phyloP scores from a whole-genome alignment of 2,113 vertebrate species.

The Pygoscelis antarcticus region DNA sequence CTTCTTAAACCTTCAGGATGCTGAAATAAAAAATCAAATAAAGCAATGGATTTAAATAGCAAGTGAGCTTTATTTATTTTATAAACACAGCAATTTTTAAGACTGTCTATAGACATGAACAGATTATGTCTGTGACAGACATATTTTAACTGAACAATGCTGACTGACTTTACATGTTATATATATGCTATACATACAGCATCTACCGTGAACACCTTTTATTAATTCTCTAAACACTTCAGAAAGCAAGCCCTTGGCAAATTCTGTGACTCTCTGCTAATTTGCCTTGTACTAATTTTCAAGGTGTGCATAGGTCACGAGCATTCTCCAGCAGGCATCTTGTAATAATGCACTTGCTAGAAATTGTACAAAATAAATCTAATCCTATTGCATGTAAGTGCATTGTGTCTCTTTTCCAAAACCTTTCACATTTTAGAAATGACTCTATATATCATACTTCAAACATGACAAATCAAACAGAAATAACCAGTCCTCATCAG shows the following conservation, averaged over 20 bases:
- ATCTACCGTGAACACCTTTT: neutral
- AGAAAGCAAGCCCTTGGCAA: conserved; percentile 21
- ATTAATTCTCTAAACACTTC: neutral
- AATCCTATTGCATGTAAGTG: neutral
- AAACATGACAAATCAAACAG: neutral
- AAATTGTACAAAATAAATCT: neutral
- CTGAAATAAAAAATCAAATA: neutral
- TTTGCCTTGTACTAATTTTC: conserved; percentile 56
- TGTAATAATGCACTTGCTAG: neutral
- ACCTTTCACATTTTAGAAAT: neutral
- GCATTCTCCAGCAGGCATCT: neutral
- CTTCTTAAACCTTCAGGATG: neutral
- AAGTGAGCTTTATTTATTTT: neutral
- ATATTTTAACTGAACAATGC: neutral
- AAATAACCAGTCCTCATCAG: neutral
- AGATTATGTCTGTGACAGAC: neutral
- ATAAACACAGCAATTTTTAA: neutral
- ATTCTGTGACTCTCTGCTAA: conserved; percentile 8
- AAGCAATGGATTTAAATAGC: neutral
- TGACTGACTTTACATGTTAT: neutral
- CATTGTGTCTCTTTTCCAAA: neutral
- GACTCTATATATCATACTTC: neutral
- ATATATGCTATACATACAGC: neutral
- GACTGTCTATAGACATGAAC: neutral
- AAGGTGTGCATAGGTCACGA: neutral